These are phyloP conservation scores for Bombus sibiricus DNA, from an alignment of 1,140 invertebrate species.

Conservation along the genomic window DNA sequence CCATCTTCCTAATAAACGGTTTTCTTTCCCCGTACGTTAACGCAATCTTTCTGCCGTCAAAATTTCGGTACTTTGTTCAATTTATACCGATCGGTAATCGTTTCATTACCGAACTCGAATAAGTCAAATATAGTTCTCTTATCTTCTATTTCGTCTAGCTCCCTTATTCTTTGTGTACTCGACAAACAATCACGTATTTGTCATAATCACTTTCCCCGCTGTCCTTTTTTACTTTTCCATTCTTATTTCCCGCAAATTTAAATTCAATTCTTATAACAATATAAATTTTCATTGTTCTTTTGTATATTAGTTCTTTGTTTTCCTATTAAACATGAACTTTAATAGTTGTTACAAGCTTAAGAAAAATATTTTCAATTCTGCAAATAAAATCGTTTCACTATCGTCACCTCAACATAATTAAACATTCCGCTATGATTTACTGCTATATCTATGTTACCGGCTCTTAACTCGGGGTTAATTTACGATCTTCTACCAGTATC, in stretches of 20 bases:
- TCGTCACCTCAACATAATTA: not conserved
- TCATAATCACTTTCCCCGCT: conserved; percentile 19
- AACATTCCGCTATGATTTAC: conserved; percentile 45
- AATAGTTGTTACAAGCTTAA: too few species aligned
- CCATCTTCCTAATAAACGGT: not conserved
- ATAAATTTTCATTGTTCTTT: not conserved
- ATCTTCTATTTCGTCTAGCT: conserved; percentile 25
- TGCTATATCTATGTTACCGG: not conserved
- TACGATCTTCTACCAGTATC: not conserved
- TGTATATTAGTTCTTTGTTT: not conserved
- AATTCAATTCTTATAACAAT: not conserved
- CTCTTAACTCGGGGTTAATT: conserved; percentile 6
- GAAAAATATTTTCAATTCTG: not conserved
- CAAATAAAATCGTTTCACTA: conserved; percentile 10
- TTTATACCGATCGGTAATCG: conserved; percentile 53
- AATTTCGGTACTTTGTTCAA: conserved; percentile 1
- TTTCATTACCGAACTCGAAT: not conserved
- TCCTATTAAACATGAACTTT: not conserved
- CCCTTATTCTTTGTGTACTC: conserved; percentile 19
- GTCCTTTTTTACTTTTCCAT: not conserved
- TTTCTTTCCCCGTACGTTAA: not conserved
- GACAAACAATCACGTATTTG: conserved; percentile 23
- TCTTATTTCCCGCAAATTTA: not conserved
- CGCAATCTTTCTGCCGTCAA: not conserved
- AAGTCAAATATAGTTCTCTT: conserved; percentile 37